phyloP scores from a whole-genome alignment of 2,888 invertebrate species.

The Stictocephala bisonia region DNA sequence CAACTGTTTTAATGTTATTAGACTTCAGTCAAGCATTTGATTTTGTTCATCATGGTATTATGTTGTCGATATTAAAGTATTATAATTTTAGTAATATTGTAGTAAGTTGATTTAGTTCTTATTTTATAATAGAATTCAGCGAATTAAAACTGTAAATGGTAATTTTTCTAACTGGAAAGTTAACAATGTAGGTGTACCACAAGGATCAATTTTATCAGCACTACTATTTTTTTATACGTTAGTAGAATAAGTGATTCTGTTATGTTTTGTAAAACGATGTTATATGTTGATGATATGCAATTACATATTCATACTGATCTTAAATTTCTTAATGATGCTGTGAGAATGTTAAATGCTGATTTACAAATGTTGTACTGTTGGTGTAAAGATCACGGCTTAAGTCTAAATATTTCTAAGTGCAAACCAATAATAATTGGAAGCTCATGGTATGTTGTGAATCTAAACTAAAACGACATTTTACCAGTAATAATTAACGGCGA shows the following conservation, averaged over 20 bases:
- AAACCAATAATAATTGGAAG: conserved; percentile 15
- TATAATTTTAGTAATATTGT: neutral
- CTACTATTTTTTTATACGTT: conserved; percentile 5
- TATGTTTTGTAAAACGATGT: neutral
- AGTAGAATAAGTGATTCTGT: neutral
- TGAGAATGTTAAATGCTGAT: neutral
- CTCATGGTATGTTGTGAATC: no score
- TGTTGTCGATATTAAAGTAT: neutral
- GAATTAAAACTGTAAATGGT: neutral
- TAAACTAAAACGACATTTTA: neutral
- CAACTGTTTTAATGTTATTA: neutral
- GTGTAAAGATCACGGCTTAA: conserved; percentile 10
- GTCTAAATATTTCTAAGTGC: neutral
- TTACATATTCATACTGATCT: neutral
- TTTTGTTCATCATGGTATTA: neutral
- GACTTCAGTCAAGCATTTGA: neutral
- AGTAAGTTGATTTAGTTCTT: no score
- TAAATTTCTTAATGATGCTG: neutral
- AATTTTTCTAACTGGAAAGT: neutral
- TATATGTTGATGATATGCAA: conserved; percentile 1
- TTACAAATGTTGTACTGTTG: neutral
- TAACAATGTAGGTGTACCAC: neutral
- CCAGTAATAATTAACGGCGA: neutral
- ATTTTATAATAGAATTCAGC: neutral
- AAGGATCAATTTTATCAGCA: neutral